Conservation (phyloP, 1,140 invertebrate genomes). For the Physella acuta region DNA sequence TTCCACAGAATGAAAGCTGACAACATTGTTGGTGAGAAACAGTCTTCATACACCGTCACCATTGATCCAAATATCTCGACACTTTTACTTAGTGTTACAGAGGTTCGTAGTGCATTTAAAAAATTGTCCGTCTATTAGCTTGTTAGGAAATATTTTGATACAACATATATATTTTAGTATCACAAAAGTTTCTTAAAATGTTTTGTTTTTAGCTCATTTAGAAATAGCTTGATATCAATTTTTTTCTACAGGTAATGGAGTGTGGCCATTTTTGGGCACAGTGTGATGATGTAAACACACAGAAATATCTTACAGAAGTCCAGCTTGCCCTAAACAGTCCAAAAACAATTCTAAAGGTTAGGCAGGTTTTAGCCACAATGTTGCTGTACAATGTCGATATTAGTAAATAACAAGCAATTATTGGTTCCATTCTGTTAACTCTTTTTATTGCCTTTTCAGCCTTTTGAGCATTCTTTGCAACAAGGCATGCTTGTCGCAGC, state of each 20-base stretch:
- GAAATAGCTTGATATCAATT: too few species aligned
- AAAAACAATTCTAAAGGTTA: not conserved
- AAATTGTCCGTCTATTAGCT: too few species aligned
- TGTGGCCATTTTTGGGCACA: conserved; percentile 59
- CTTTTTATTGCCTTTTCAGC: too few species aligned
- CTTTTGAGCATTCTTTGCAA: conserved; percentile 10
- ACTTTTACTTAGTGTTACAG: conserved; percentile 33
- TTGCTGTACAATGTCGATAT: too few species aligned
- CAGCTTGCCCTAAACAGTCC: conserved; percentile 36
- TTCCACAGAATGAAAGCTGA: conserved; percentile 17
- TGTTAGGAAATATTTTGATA: too few species aligned
- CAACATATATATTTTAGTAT: too few species aligned
- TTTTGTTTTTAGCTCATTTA: too few species aligned
- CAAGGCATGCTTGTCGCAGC: conserved; percentile 47
- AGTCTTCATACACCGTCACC: not conserved
- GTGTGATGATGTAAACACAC: conserved; percentile 37
- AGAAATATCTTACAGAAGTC: conserved; percentile 30
- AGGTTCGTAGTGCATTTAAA: too few species aligned
- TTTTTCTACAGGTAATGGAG: conserved; percentile 45
- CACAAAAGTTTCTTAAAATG: too few species aligned
- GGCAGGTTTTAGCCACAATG: too few species aligned
- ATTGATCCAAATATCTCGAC: conserved; percentile 27
- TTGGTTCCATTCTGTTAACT: not conserved
- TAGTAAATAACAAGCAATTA: not conserved
- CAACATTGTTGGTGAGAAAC: not conserved